Percentiles rank a stretch among this genome's conserved stretches.
These are phyloP conservation scores for Nematopogon swammerdamellus DNA, from an alignment of 2,888 invertebrate genomes.

Conservation along the genomic window DNA sequence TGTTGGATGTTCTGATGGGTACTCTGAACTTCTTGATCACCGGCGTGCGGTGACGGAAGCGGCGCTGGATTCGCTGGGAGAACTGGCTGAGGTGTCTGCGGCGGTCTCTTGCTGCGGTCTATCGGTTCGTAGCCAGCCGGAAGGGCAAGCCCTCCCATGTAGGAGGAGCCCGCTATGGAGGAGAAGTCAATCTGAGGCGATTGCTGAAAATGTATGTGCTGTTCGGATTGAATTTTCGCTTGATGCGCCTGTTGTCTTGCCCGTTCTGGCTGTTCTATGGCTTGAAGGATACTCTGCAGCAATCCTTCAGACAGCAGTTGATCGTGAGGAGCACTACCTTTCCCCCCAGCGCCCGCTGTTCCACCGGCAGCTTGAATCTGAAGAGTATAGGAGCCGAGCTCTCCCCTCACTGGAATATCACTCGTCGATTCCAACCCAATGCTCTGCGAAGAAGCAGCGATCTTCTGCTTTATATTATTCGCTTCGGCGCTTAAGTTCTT, in stretches of 20 bases:
- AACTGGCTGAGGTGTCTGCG: conserved; percentile 9
- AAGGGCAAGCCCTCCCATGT: conserved; percentile 26
- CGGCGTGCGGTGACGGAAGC: conserved; percentile 13
- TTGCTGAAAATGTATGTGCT: conserved; percentile 18
- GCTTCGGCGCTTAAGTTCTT: conserved; percentile 36
- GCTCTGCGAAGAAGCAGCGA: conserved; percentile 27
- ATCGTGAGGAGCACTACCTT: conserved; percentile 61
- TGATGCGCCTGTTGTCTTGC: conserved; percentile 10
- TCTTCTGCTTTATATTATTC: conserved; percentile 38
- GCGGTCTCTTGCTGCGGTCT: conserved; percentile 24
- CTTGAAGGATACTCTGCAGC: conserved; percentile 75
- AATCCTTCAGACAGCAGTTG: conserved; percentile 76
- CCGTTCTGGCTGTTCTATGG: conserved; percentile 70
- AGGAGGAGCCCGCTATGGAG: conserved; percentile 17
- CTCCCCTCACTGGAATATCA: conserved; percentile 52
- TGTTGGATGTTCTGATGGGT: conserved; percentile 21
- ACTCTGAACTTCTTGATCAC: conserved; percentile 27
- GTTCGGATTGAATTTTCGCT: conserved; percentile 11
- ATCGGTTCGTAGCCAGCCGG: conserved; percentile 44
- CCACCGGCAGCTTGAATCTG: conserved; percentile 69
- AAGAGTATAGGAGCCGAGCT: conserved; percentile 65
- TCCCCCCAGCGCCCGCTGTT: conserved; percentile 27
- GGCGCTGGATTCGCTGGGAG: conserved; percentile 8
- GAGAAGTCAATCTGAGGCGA: conserved; percentile 13
- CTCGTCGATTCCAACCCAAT: conserved; percentile 19